Base-by-base conservation (phyloP, 2,888 invertebrate species). In the Leptinotarsa tumamoca region DNA sequence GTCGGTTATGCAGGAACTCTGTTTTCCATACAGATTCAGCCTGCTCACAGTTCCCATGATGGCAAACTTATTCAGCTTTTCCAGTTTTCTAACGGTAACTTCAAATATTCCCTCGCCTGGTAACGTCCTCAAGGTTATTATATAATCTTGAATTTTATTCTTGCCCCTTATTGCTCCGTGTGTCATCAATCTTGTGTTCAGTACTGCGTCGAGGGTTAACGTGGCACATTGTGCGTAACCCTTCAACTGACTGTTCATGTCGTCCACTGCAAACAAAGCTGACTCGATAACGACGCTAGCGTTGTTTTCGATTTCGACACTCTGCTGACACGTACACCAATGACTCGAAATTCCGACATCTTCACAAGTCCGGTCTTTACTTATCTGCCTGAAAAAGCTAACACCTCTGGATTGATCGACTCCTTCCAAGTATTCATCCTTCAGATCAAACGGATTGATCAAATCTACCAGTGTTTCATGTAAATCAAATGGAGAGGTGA, bases 251-350 rank as follows among this genome's bases (percentile, higher is more conserved):
- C 85, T 79, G 85, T 96, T 96, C 56, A 97, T 90, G 78, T 92
- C 89, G 5, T 88, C 85, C 0, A 96, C 90, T 43, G 95, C 88
- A 80, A 91, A 91, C 1, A 89, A 85, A 0, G 93, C 93, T 0
- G 92, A 93, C 56, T 91, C 89, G 7, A 88, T 85, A 0, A 94
- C 93, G 13, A 88, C 86, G 0, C 87, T 82, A 79, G 92, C 91
- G 49, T 91, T 90, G 0, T 89, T 88, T 0, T 90, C 85, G 21
- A 95, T 85, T 80, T 91, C 90, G 70, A 89, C 89, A 71, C 92
- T 92, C 75, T 91, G 91, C 84, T 95, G 94, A 81, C 98, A 98
- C 23, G 96, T 95, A 87, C 98, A 98, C 94, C 95, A 98, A 86
- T 96, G 95, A 49, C 93, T 92, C 0, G 93, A 92, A 76, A 98